Conservation (phyloP, 2,113 vertebrate species). For the Sminthopsis crassicaudata region DNA sequence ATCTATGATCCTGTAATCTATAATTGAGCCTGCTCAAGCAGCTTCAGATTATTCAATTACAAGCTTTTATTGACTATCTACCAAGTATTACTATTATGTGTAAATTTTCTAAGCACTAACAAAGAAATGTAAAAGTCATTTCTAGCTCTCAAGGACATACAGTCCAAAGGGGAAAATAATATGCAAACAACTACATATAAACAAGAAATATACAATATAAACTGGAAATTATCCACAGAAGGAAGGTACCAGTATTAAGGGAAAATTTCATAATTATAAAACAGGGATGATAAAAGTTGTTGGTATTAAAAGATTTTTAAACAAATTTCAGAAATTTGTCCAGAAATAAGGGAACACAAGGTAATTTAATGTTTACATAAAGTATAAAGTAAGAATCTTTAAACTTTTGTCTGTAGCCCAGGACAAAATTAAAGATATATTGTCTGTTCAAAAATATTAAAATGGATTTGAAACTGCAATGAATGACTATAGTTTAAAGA, state of each 20-base stretch:
- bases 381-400: neutral
- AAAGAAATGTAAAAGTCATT: neutral
- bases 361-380: constrained; percentile 16
- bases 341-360: neutral
- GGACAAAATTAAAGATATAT: neutral
- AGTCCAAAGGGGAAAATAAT: neutral
- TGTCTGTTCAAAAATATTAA: neutral
- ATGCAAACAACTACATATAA: neutral
- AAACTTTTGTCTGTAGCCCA: neutral
- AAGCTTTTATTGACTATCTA: neutral
- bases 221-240: neutral
- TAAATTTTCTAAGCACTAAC: neutral
- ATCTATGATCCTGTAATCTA: neutral
- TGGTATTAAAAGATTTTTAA: constrained; percentile 45
- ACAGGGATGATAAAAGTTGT: neutral
- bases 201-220: neutral
- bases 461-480: constrained; percentile 20
- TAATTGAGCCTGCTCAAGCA: neutral
- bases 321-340: constrained; percentile 22
- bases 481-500: neutral
- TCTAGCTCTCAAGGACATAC: neutral
- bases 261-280: constrained; percentile 3
- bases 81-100: neutral
- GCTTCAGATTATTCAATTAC: neutral
- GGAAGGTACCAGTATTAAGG: constrained; percentile 8